A percentile compares a stretch with the other conserved stretches of the same genome.
These are phyloP conservation scores for Muscicapa striata DNA, from an alignment of 2,797 vertebrate species.

Conservation along the genomic window DNA sequence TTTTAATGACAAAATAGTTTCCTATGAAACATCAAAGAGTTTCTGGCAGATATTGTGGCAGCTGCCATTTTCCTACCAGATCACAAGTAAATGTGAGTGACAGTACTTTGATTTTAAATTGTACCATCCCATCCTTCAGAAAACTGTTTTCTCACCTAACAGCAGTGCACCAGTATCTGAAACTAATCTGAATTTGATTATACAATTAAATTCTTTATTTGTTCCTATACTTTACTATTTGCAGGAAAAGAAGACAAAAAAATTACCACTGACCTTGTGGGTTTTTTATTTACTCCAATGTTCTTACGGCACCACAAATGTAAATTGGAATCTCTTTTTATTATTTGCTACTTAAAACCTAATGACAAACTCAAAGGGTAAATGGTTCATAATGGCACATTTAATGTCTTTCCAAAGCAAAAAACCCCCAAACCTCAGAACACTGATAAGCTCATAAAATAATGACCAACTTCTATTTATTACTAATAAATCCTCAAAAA, in stretches of 20 bases:
- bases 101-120: neutral
- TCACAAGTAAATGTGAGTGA: neutral
- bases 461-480: neutral
- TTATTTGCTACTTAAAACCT: neutral
- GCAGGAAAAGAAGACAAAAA: neutral
- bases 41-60: neutral
- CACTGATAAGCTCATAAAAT: neutral
- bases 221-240: neutral
- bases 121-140: neutral
- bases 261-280: neutral
- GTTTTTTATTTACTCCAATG: neutral
- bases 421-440: neutral
- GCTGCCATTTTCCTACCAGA: neutral
- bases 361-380: neutral
- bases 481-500: neutral
- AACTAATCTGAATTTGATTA: neutral
- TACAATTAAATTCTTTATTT: neutral
- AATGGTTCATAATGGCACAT: rapidly evolving
- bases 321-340: rapidly evolving
- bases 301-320: neutral
- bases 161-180: neutral
- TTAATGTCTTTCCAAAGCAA: neutral
- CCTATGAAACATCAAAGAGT: neutral
- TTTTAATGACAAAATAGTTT: neutral
- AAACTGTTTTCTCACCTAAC: neutral